phyloP scores from a whole-genome alignment of 1,140 invertebrate species.

The Marisa cornuarietis region DNA sequence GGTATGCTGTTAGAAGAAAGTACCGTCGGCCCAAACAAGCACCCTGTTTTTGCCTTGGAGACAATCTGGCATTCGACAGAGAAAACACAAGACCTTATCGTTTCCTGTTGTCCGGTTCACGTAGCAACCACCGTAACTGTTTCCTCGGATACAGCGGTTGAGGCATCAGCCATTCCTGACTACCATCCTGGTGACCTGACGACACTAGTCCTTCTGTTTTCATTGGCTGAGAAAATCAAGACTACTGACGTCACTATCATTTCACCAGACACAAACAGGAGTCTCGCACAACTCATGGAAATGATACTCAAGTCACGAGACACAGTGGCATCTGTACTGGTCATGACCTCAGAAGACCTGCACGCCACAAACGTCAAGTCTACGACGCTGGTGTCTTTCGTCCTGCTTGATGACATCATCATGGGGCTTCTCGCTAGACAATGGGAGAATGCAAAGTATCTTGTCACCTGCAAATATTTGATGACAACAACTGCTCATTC shows the following conservation, averaged over 20 bases:
- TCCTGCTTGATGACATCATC: conserved; percentile 6
- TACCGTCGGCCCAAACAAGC: conserved; percentile 6
- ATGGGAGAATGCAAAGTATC: conserved; percentile 9
- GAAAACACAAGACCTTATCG: neutral
- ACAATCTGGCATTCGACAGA: conserved; percentile 2
- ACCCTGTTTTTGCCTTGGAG: conserved; percentile 18
- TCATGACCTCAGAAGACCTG: conserved; percentile 14
- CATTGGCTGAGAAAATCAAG: neutral
- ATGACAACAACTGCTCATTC: neutral
- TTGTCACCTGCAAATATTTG: neutral
- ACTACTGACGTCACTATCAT: conserved; percentile 6
- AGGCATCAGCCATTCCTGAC: conserved; percentile 15
- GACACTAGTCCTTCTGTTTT: conserved; percentile 5
- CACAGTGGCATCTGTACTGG: neutral
- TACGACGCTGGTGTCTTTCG: conserved; percentile 13
- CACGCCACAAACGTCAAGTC: neutral
- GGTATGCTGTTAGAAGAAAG: neutral
- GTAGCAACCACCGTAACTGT: conserved; percentile 16
- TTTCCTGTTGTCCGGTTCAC: conserved; percentile 17
- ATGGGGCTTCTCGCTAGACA: neutral
- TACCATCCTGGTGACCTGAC: conserved; percentile 20
- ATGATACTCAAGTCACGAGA: neutral
- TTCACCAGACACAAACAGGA: neutral
- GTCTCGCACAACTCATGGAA: conserved; percentile 4
- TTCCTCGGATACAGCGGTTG: neutral